Evolutionary conservation across 1,140 invertebrate genomes (phyloP), one percentile per base, ranked within the genome.

Genomic region (Hyphantria cunea): DNA sequence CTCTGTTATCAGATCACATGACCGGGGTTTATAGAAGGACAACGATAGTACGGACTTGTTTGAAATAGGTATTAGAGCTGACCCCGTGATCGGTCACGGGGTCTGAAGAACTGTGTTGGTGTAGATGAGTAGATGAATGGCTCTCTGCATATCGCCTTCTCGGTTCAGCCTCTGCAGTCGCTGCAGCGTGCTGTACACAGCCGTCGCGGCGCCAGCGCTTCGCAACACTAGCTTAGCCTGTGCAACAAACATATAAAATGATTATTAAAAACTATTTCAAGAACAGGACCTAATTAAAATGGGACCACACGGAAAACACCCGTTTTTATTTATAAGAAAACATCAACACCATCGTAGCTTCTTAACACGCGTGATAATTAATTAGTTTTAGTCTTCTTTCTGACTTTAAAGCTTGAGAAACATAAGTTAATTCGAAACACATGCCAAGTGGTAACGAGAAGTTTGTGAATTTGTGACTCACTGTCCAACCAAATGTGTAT

Each of bases 211-310:
- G 5, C 84, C 81, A 0, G 82, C 79, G 39, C 81, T 86, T 5
- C 87, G 74, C 14, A 90, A 64, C 13, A 80, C 65, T 25, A 88
- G 52, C 56, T 90, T 90, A 0, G 85, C 84, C 87, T 90, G 50
- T 10, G 49, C 15, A 49, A 39, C 6, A 25, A 49, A 44, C n/a
- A 11, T 37, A n/a, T n/a, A n/a, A n/a, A n/a, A n/a, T n/a, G n/a
- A n/a, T n/a, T n/a, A n/a, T n/a, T n/a, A n/a, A n/a, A n/a, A n/a
- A n/a, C n/a, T n/a, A n/a, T n/a, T n/a, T n/a, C n/a, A n/a, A n/a
- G n/a, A n/a, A 34, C 33, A 34, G 33, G 33, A 34, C 33, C 6
- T 34, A 34, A 6, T 34, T 34, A 34, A 34, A 34, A 34, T n/a
- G n/a, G n/a, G n/a, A n/a, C n/a, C n/a, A n/a, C n/a, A n/a, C n/a